These are phyloP conservation scores for Corvus hawaiiensis DNA, from an alignment of 2,113 vertebrate genomes.

Conservation along the genomic window DNA sequence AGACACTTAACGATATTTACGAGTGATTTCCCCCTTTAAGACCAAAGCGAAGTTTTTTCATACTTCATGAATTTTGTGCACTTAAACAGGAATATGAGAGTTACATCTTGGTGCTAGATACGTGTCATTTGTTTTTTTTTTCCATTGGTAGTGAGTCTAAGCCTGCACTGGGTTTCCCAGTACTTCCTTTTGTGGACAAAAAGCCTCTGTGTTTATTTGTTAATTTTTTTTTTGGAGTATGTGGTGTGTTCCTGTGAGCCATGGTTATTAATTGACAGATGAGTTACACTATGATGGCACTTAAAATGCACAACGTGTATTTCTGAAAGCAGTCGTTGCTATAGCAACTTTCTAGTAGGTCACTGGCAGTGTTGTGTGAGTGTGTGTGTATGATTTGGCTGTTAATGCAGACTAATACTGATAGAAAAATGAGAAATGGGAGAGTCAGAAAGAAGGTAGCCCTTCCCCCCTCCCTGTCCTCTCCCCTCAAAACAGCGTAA, in stretches of 20 bases:
- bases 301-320: slow-evolving; percentile 92
- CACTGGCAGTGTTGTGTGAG: slow-evolving; percentile 79
- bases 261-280: slow-evolving; percentile 80
- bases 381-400: slow-evolving; percentile 83
- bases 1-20: background rate
- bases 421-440: slow-evolving; percentile 73
- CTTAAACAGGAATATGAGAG: background rate
- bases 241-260: slow-evolving; percentile 43
- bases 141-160: background rate
- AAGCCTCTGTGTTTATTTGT: background rate
- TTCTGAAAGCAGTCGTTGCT: slow-evolving; percentile 87
- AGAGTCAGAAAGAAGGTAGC: slow-evolving; percentile 34
- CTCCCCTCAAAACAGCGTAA: background rate
- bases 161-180: background rate
- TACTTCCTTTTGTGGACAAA: background rate
- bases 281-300: slow-evolving; percentile 78
- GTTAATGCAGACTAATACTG: slow-evolving; percentile 81
- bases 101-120: background rate
- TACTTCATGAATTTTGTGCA: background rate
- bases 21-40: background rate
- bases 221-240: background rate
- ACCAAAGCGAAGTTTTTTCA: background rate
- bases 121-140: background rate
- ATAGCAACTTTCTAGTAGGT: slow-evolving; percentile 87
- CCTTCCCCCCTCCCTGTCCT: slow-evolving; percentile 14